These are phyloP conservation scores for Montipora capitata DNA, from an alignment of 92 coral and sea anemone species.

Conservation along the genomic window DNA sequence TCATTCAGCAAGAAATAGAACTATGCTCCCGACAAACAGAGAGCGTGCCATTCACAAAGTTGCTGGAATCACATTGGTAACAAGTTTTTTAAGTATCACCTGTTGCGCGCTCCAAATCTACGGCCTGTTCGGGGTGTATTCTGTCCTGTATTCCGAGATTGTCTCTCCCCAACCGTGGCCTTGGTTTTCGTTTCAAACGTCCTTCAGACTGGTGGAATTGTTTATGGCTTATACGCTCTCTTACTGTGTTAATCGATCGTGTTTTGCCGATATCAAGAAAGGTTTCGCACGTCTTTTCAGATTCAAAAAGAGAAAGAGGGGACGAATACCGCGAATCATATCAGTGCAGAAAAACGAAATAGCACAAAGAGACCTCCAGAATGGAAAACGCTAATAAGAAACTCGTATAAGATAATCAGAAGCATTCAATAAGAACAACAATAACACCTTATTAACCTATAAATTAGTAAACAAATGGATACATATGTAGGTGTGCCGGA, in stretches of 20 bases:
- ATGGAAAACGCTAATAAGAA: background rate
- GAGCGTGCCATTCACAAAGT: constrained; percentile 57
- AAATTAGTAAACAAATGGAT: too few species aligned
- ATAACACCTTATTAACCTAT: too few species aligned
- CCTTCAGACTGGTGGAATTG: constrained; percentile 89
- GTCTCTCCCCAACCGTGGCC: constrained; percentile 91
- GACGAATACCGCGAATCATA: constrained; percentile 7
- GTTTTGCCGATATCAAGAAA: background rate
- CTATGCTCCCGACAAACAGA: background rate
- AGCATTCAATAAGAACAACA: too few species aligned
- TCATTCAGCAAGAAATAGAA: background rate
- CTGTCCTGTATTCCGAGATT: constrained; percentile 50
- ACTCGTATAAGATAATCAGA: too few species aligned
- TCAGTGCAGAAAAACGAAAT: background rate
- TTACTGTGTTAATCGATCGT: constrained; percentile 71
- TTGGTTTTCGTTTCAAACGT: constrained; percentile 87
- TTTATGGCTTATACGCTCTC: constrained; percentile 79
- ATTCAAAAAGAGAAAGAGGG: background rate
- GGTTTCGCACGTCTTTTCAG: background rate
- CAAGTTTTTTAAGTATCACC: constrained; percentile 80
- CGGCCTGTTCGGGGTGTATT: constrained; percentile 84
- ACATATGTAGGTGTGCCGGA: too few species aligned
- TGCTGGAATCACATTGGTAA: constrained; percentile 63
- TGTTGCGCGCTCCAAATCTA: constrained; percentile 86
- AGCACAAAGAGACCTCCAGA: background rate